phyloP scores from a whole-genome alignment of 2,888 invertebrate species.

The Caenorhabditis afra region DNA sequence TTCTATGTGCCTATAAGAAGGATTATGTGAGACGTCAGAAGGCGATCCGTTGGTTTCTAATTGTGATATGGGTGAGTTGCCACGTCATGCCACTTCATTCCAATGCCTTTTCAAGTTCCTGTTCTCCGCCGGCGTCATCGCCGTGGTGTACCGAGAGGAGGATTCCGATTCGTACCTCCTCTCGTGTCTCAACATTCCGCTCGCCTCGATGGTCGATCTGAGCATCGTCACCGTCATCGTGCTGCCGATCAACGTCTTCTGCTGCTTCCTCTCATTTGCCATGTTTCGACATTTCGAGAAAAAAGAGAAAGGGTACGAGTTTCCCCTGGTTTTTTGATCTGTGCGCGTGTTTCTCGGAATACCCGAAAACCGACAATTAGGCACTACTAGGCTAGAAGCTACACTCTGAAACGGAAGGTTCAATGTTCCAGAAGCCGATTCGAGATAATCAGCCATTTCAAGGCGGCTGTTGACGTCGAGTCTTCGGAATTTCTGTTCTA shows the following conservation, averaged over 20 bases:
- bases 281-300: slow-evolving; percentile 46
- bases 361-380: neutral
- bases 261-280: slow-evolving; percentile 36
- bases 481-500: slow-evolving; percentile 41
- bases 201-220: slow-evolving; percentile 35
- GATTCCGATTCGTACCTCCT: slow-evolving; percentile 34
- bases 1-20: slow-evolving; percentile 22
- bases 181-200: slow-evolving; percentile 44
- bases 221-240: slow-evolving; percentile 32
- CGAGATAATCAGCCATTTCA: slow-evolving; percentile 42
- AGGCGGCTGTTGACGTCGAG: slow-evolving; percentile 49
- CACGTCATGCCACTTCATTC: too few relatives aligned
- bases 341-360: neutral
- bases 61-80: slow-evolving; percentile 29
- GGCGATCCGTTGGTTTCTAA: slow-evolving; percentile 6
- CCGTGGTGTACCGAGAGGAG: slow-evolving; percentile 36
- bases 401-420: too few relatives aligned
- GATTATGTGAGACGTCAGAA: slow-evolving; percentile 26
- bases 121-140: slow-evolving; percentile 10
- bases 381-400: too few relatives aligned
- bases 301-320: slow-evolving; percentile 21
- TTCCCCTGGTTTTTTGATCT: neutral
- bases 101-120: too few relatives aligned
- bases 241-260: slow-evolving; percentile 36
- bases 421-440: slow-evolving; percentile 36